These are phyloP conservation scores for Drosophila nigrodunni DNA, from an alignment of 1,140 invertebrate species.

Conservation along the genomic window DNA sequence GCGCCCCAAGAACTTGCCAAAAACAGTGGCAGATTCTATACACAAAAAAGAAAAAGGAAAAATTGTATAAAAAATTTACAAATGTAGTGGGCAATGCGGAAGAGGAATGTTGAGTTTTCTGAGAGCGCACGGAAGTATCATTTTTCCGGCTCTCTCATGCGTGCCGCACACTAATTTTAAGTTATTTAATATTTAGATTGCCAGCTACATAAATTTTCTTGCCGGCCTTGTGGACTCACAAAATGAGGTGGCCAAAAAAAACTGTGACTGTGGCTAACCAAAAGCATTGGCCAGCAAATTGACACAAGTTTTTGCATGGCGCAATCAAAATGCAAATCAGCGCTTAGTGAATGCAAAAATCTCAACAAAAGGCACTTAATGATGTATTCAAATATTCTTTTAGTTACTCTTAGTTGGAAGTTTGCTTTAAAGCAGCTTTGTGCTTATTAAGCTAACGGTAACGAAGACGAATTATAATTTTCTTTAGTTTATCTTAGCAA, in stretches of 20 bases:
- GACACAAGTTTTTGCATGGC: constrained; percentile 35
- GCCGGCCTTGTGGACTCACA: neutral
- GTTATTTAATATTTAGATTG: constrained; percentile 75
- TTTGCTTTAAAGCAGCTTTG: neutral
- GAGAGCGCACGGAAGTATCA: constrained; percentile 63
- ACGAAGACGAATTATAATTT: too few species aligned
- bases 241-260: neutral
- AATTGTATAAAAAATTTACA: constrained; percentile 57
- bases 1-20: constrained; percentile 47
- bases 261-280: constrained; percentile 1
- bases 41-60: constrained; percentile 21
- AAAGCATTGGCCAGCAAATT: constrained; percentile 39
- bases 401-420: neutral
- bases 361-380: constrained; percentile 23
- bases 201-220: constrained; percentile 67
- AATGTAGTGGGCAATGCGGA: constrained; percentile 79
- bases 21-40: constrained; percentile 18
- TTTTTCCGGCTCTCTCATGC: constrained; percentile 75
- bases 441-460: too few species aligned
- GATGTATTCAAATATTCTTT: constrained; percentile 38
- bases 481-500: too few species aligned
- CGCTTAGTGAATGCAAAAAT: constrained; percentile 9
- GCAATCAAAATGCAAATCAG: constrained; percentile 61
- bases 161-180: constrained; percentile 75
- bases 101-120: constrained; percentile 66